Evolutionary conservation across 2,113 vertebrate genomes (phyloP).

Genomic region (Pholis gunnellus): DNA sequence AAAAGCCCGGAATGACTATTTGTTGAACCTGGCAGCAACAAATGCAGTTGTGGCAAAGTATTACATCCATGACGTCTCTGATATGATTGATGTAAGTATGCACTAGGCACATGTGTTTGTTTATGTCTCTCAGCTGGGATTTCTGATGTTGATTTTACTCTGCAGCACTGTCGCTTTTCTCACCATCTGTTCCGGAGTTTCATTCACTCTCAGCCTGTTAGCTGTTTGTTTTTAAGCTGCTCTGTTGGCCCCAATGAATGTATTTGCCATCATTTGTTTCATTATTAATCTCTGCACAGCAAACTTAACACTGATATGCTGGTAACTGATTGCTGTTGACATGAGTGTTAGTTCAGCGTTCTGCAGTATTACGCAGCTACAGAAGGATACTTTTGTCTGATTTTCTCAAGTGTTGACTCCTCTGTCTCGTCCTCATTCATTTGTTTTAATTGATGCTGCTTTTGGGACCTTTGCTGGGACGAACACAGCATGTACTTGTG

Average conservation of each 20-base stretch:
- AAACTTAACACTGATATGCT: constrained; percentile 30
- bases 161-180: constrained; percentile 53
- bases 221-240: constrained; percentile 69
- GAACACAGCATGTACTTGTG: constrained; percentile 45
- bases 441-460: constrained; percentile 35
- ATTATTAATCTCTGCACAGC: constrained; percentile 20
- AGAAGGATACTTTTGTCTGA: constrained; percentile 9
- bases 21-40: constrained; percentile 96
- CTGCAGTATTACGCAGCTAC: neutral
- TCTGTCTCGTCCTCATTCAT: neutral
- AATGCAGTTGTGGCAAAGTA: constrained; percentile 97
- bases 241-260: constrained; percentile 34
- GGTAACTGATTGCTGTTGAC: constrained; percentile 17
- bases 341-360: neutral
- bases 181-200: constrained; percentile 75
- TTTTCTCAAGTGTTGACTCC: constrained; percentile 35
- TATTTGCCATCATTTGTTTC: constrained; percentile 28
- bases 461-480: constrained; percentile 50
- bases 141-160: constrained; percentile 67
- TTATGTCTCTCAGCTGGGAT: constrained; percentile 66
- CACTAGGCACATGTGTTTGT: constrained; percentile 63
- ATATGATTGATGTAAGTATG: constrained; percentile 97
- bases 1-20: constrained; percentile 96
- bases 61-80: constrained; percentile 98
- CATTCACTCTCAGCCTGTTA: constrained; percentile 53